phyloP scores from a whole-genome alignment of 2,113 vertebrate genomes.

The Urocolius indicus region DNA sequence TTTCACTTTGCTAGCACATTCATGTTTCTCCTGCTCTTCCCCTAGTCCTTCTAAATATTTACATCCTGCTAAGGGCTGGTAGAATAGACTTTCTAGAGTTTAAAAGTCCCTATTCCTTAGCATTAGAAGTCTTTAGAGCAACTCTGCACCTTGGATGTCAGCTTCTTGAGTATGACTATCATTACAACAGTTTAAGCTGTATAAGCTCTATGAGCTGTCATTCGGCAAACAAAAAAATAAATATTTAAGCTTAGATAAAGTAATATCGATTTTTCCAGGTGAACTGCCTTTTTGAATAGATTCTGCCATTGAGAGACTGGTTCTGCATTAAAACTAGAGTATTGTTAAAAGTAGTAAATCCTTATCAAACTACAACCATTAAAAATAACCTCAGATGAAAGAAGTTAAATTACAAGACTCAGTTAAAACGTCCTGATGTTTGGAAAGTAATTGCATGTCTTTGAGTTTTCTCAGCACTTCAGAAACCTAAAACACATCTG shows the following conservation, averaged over 20 bases:
- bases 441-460: not conserved
- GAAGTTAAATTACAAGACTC: not conserved
- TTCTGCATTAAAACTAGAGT: not conserved
- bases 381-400: not conserved
- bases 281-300: not conserved
- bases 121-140: not conserved
- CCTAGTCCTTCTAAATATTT: not conserved
- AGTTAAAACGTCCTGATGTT: not conserved
- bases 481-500: not conserved
- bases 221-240: slow-evolving; percentile 9
- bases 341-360: not conserved
- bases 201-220: not conserved
- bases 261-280: not conserved
- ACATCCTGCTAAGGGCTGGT: not conserved
- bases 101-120: not conserved
- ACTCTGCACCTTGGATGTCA: not conserved
- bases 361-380: not conserved
- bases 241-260: not conserved
- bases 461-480: not conserved
- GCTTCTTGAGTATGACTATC: not conserved
- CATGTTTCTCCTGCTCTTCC: not conserved
- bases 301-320: not conserved
- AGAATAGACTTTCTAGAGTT: not conserved
- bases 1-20: not conserved
- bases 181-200: not conserved